Base-by-base conservation (phyloP, 2,888 invertebrate species). In the Trissonchulus sp. region DNA sequence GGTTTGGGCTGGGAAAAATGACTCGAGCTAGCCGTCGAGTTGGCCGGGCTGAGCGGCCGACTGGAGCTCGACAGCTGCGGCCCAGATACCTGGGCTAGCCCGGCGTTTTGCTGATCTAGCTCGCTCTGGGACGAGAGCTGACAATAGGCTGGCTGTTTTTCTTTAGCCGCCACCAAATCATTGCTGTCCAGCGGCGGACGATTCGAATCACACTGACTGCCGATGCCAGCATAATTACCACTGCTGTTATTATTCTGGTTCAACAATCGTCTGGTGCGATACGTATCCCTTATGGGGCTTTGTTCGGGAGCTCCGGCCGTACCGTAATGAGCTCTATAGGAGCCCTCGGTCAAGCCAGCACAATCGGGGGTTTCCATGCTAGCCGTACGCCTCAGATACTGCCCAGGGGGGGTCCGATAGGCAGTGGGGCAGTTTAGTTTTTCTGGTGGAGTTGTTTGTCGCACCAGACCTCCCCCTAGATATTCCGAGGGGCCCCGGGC, bases 1-100 rank as follows among this genome's bases (percentile, higher is more conserved):
- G 81, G 81, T n/a, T 79, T 77, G 0, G 80, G 78, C 0, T 69
- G n/a, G 62, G 77, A 77, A 18, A 76, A 75, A 36, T 77, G 77
- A 3, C 69, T 37, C 34, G 71, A 68, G n/a, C 68, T 74, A 18
- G 69, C 76, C 37, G 76, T 76, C 3, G 76, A 76, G 38, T 77
- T 76, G 35, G 79, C 77, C 34, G 79, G 78, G 23, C 48, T 48
- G 48, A 23, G 8, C 8, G 48, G 23, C 48, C 8, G 48, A 8
- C 48, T 48, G 48, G 8, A 48, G n/a, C n/a, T n/a, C 48, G 23
- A 23, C 8, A 48, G 8, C 8, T 23, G 8, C 48, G 8, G 8
- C 23, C 48, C 48, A 23, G 8, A 8, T 15, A 15, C 8, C 8
- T 48, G 8, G 8, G 8, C 23, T 23, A 15, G 48, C 8, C 23